Evolutionary conservation across 2,113 vertebrate species (phyloP).

Genomic region (Plectropomus leopardus): DNA sequence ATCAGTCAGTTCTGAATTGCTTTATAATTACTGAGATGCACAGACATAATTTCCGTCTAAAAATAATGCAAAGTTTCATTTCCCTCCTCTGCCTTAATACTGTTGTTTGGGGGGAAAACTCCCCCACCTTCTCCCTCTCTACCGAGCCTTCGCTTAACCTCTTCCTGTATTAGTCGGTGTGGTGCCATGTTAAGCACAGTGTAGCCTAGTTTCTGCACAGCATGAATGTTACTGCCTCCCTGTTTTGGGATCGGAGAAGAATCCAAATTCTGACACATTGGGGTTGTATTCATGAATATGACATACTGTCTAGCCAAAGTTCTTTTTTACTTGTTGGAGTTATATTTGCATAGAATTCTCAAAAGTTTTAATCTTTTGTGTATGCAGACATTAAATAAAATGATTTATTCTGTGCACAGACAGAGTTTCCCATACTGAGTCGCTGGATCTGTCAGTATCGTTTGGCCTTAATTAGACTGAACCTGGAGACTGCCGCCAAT

Average conservation of each 20-base stretch:
- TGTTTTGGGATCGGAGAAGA: constrained; percentile 62
- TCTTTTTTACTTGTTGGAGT: constrained; percentile 42
- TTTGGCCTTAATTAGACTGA: constrained; percentile 44
- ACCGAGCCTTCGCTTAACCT: constrained; percentile 66
- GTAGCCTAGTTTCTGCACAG: constrained; percentile 79
- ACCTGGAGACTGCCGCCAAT: constrained; percentile 21
- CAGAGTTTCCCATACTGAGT: background rate
- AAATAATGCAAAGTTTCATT: constrained; percentile 81
- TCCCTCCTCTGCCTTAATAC: constrained; percentile 43
- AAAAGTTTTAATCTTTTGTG: constrained; percentile 42
- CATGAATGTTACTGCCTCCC: constrained; percentile 53
- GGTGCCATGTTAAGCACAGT: constrained; percentile 72
- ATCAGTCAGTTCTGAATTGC: constrained; percentile 78
- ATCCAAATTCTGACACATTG: constrained; percentile 78
- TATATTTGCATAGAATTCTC: constrained; percentile 65
- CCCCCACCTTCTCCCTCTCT: background rate
- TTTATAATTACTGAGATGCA: constrained; percentile 82
- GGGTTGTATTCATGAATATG: constrained; percentile 74
- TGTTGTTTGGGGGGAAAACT: background rate
- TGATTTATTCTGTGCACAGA: background rate
- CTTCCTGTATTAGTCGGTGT: constrained; percentile 58
- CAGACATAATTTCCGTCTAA: constrained; percentile 73
- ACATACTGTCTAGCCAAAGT: constrained; percentile 43
- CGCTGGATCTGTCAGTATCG: background rate
- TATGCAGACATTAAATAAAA: background rate